phyloP scores from a whole-genome alignment of 2,113 vertebrate genomes.

The Camelus bactrianus region DNA sequence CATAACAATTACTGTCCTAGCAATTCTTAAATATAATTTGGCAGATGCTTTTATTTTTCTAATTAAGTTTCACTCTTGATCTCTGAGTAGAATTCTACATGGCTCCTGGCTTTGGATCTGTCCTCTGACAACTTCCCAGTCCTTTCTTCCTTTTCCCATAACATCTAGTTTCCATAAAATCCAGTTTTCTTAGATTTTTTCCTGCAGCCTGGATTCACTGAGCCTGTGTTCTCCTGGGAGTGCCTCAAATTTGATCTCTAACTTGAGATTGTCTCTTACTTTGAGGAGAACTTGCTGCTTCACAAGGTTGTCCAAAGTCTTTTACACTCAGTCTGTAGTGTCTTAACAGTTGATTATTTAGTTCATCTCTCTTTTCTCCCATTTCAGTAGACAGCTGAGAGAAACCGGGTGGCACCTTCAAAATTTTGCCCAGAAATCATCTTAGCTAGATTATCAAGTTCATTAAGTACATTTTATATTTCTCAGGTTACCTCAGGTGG shows the following conservation, averaged over 20 bases:
- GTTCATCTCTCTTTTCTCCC: neutral
- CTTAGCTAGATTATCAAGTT: conserved; percentile 20
- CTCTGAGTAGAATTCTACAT: neutral
- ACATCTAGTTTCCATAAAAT: neutral
- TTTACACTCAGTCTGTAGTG: neutral
- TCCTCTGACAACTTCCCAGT: neutral
- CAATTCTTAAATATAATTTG: neutral
- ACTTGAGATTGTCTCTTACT: neutral
- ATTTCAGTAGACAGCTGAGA: neutral
- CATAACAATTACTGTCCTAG: neutral
- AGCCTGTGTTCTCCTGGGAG: neutral
- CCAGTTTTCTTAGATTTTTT: neutral
- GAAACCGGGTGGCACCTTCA: neutral
- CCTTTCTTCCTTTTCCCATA: neutral
- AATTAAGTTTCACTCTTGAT: neutral
- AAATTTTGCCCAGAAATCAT: conserved; percentile 18
- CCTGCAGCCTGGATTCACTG: neutral
- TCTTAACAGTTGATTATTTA: neutral
- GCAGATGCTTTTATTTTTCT: neutral
- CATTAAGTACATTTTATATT: conserved; percentile 26
- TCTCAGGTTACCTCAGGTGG: neutral
- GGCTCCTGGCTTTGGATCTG: neutral
- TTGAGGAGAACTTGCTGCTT: neutral
- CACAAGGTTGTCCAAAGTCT: neutral
- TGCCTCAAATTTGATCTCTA: neutral